phyloP scores from a whole-genome alignment of 1,140 invertebrate species.

The Rhyzopertha dominica region DNA sequence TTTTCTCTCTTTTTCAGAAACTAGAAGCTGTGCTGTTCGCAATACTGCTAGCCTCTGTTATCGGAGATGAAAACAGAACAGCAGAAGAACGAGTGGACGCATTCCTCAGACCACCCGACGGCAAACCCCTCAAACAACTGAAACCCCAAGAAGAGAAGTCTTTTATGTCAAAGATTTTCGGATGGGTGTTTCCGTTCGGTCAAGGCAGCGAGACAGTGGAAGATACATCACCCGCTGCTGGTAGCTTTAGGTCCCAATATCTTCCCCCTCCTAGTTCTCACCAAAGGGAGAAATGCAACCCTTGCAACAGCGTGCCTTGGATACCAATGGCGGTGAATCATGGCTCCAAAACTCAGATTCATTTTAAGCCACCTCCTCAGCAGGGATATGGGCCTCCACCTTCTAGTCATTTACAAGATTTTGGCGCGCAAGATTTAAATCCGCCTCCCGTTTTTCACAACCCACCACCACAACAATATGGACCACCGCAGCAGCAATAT shows the following conservation, averaged over 20 bases:
- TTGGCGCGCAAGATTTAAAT: constrained; percentile 6
- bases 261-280: constrained; percentile 10
- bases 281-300: constrained; percentile 55
- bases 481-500: constrained; percentile 19
- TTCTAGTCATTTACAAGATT: constrained; percentile 16
- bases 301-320: constrained; percentile 74
- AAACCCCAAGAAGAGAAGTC: constrained; percentile 17
- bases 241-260: constrained; percentile 17
- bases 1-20: too few relatives aligned
- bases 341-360: constrained; percentile 29
- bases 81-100: too few relatives aligned
- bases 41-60: too few relatives aligned
- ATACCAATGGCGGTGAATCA: constrained; percentile 58
- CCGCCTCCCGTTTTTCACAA: constrained; percentile 14
- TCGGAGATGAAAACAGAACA: too few relatives aligned
- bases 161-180: constrained; percentile 24
- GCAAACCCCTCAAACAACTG: too few relatives aligned
- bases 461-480: constrained; percentile 16
- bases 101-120: too few relatives aligned
- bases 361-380: constrained; percentile 29
- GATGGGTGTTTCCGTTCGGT: constrained; percentile 26
- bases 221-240: constrained; percentile 23
- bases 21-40: too few relatives aligned
- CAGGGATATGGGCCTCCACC: constrained; percentile 8
- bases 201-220: background rate